Evolutionary conservation across 2,797 vertebrate species (phyloP).

Genomic region (Lemur catta): DNA sequence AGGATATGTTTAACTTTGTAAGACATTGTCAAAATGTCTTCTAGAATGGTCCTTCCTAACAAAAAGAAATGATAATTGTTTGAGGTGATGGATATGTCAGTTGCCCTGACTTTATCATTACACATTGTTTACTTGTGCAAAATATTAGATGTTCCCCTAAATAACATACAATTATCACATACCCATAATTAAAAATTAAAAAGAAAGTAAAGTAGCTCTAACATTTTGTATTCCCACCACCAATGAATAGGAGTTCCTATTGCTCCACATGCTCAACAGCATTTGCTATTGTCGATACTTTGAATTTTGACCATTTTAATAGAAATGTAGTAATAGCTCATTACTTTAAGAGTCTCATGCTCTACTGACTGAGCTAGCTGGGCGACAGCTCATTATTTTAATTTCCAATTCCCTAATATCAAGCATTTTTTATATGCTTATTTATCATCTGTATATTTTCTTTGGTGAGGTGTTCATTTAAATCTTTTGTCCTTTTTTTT

Average conservation of each 20-base stretch:
- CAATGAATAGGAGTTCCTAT: background rate
- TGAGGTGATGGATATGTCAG: background rate
- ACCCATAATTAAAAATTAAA: background rate
- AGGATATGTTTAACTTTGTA: background rate
- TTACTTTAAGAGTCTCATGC: background rate
- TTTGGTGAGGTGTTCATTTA: background rate
- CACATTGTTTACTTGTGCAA: background rate
- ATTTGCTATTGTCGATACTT: background rate
- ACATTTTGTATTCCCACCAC: background rate
- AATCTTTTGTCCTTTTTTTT: background rate
- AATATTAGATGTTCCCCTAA: background rate
- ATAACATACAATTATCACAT: background rate
- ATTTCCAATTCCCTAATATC: background rate
- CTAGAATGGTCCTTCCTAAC: background rate
- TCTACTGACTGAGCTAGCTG: too few species aligned
- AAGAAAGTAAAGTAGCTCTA: background rate
- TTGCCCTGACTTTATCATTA: background rate
- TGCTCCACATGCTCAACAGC: background rate
- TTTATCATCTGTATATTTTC: background rate
- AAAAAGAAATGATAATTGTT: background rate
- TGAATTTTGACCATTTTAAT: background rate
- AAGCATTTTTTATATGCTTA: background rate
- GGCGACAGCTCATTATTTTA: background rate
- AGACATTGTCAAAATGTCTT: background rate
- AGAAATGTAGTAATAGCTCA: background rate